Evolutionary conservation across 2,113 vertebrate genomes (phyloP), one percentile per base, ranked within the genome.

Genomic region (Amphilophus citrinellus): DNA sequence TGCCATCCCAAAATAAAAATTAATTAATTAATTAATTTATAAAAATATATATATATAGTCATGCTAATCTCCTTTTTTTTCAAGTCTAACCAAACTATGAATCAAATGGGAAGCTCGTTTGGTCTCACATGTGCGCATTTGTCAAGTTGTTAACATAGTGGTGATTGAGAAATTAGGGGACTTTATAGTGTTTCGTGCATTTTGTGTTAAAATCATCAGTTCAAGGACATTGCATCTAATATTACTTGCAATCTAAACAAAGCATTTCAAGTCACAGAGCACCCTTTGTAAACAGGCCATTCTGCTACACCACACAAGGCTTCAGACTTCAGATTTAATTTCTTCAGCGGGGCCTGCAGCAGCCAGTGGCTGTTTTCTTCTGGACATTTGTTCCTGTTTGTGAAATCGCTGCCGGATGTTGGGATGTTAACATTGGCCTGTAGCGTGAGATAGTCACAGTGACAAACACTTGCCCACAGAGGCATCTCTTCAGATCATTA

Each of bases 401-500:
- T 39, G 39, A 78, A 65, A 15, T 56, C 20, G 17, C 37, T 18
- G 73, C 50, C 3, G 9, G 82, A 62, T 87, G 80, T 59, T 15
- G 10, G 30, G 78, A 53, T 84, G 68, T 81, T 30, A 63, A 50
- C n/a, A 4, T 53, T 79, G 53, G 56, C 80, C 61, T 47, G 56
- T 2, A 20, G 73, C 75, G 42, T 58, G 66, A 88, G 63, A 84
- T 78, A 39, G 71, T 77, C 62, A 39, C n/a, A 61, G 80, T 61
- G 79, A 88, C 62, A 83, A 81, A 88, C 78, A 75, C 47, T 89
- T 68, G 39, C 87, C 85, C 47, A 4, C 61, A 60, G 27, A 65
- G 42, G 35, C 63, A 71, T 30, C 50, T 77, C 84, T 44, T 83
- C 83, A 82, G 85, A 79, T 88, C 86, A 93, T 93, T 88, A 92